Conservation (phyloP, 2,888 invertebrate species). For the Nomada fabriciana region DNA sequence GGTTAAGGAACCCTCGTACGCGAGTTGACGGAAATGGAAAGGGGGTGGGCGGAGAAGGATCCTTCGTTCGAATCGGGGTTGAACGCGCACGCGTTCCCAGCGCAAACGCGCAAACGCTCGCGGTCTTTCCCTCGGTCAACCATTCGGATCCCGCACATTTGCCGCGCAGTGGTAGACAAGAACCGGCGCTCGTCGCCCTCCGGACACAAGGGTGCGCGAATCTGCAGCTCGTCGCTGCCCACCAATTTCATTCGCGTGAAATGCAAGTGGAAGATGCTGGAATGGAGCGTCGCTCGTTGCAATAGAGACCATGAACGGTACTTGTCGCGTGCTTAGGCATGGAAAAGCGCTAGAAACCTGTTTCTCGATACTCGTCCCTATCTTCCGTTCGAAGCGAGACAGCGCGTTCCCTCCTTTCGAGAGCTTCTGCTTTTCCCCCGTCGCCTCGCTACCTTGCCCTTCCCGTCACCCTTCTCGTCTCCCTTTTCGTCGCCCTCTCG, state of each 20-base stretch:
- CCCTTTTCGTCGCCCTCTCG: no score
- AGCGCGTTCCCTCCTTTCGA: conserved; percentile 23
- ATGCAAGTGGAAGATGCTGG: no score
- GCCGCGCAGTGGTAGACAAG: no score
- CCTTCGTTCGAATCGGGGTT: conserved; percentile 10
- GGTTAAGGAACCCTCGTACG: conserved; percentile 66
- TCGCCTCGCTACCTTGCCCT: no score
- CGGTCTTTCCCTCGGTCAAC: no score
- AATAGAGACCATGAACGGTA: background rate
- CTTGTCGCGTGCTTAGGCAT: conserved; percentile 3
- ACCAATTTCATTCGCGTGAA: no score
- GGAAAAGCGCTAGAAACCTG: conserved; percentile 51
- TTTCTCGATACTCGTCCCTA: conserved; percentile 13
- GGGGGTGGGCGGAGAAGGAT: background rate
- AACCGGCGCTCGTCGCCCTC: no score
- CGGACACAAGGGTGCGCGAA: no score
- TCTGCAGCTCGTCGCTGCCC: no score
- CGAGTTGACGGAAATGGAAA: conserved; percentile 14
- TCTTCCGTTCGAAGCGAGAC: conserved; percentile 2
- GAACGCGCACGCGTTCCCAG: conserved; percentile 26
- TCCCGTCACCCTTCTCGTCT: no score
- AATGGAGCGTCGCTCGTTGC: conserved; percentile 22
- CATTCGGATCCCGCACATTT: no score
- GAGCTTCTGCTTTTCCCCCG: conserved; percentile 41
- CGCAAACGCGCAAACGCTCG: no score